These are phyloP conservation scores for Andricus curvator DNA, from an alignment of 2,888 invertebrate genomes.

Conservation along the genomic window DNA sequence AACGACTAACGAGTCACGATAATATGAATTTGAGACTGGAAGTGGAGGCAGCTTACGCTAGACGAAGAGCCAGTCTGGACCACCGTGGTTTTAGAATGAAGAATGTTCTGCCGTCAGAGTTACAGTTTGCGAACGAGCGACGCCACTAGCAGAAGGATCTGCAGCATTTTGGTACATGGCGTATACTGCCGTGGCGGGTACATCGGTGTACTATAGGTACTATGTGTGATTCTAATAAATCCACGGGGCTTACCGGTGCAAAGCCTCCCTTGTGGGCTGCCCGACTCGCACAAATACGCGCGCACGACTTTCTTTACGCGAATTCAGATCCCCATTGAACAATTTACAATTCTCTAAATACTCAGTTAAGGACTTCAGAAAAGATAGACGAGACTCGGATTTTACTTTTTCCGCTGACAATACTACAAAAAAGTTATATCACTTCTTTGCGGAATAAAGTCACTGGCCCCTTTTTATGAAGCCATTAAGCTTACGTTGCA, in stretches of 20 bases:
- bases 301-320: slow-evolving; percentile 15
- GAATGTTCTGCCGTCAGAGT: slow-evolving; percentile 4
- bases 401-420: neutral
- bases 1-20: neutral
- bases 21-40: neutral
- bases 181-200: slow-evolving; percentile 69
- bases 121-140: slow-evolving; percentile 28
- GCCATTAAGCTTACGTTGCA: slow-evolving; percentile 1
- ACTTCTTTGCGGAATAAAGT: neutral
- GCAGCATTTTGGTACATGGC: slow-evolving; percentile 73
- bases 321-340: slow-evolving; percentile 1
- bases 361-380: slow-evolving; percentile 1
- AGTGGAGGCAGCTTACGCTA: neutral
- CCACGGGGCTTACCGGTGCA: slow-evolving; percentile 78
- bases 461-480: neutral
- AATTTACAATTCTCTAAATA: slow-evolving; percentile 32
- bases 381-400: neutral
- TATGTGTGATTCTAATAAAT: slow-evolving; percentile 78
- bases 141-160: slow-evolving; percentile 57
- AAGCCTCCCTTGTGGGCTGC: slow-evolving; percentile 78
- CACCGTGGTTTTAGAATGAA: slow-evolving; percentile 7
- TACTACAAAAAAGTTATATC: neutral
- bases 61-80: neutral
- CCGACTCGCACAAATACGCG: slow-evolving; percentile 43
- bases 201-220: slow-evolving; percentile 58